Conservation (phyloP, 2,113 vertebrate species). For the Seriola quinqueradiata region DNA sequence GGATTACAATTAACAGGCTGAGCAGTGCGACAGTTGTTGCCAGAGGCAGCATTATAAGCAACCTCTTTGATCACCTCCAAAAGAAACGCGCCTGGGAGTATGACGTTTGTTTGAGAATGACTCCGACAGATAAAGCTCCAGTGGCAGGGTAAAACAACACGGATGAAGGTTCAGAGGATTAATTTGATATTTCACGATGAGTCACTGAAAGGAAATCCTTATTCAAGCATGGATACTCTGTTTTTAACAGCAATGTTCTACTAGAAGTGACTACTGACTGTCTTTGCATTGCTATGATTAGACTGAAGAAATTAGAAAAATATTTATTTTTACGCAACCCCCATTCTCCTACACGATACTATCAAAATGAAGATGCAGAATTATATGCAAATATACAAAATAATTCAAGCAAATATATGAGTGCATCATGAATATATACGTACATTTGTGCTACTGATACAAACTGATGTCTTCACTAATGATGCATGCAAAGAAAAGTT, state of each 20-base stretch:
- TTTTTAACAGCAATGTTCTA: background rate
- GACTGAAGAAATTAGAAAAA: background rate
- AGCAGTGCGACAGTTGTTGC: slow-evolving; percentile 25
- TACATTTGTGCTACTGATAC: background rate
- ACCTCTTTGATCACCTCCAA: slow-evolving; percentile 37
- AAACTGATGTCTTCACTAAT: too few species aligned
- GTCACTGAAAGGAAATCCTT: background rate
- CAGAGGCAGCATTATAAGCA: slow-evolving; percentile 29
- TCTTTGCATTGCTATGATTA: background rate
- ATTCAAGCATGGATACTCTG: background rate
- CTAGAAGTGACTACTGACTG: background rate
- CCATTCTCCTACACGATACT: background rate
- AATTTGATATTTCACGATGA: slow-evolving; percentile 1
- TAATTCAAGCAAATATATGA: background rate
- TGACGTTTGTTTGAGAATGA: slow-evolving; percentile 36
- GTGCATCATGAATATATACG: background rate
- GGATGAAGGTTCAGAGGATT: background rate
- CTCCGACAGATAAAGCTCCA: slow-evolving; percentile 10
- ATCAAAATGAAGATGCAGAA: background rate
- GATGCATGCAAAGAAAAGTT: too few species aligned
- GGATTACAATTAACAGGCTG: slow-evolving; percentile 5
- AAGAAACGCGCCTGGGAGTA: slow-evolving; percentile 21
- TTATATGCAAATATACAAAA: background rate
- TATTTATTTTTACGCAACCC: background rate
- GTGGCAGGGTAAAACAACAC: slow-evolving; percentile 14